Evolutionary conservation across 2,113 vertebrate species (phyloP), one percentile per base, ranked within the genome.

Genomic region (Cottus gobio): DNA sequence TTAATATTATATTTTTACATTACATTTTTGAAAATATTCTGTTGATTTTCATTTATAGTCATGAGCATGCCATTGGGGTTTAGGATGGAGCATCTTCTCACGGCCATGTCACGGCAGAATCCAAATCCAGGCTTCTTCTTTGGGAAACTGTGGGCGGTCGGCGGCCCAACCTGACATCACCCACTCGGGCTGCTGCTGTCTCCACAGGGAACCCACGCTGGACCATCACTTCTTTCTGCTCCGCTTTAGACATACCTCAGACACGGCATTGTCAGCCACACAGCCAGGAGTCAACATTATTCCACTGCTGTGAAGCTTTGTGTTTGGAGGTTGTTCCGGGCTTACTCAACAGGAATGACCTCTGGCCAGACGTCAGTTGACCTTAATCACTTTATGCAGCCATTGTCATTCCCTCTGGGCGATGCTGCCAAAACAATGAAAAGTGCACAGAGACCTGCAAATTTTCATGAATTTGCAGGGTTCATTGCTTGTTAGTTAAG

Each of bases 401-500:
- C 61, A 7, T 37, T 34, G 76, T 57, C 66, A 37, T 77, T 83
- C 62, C 87, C 85, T 71, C 61, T n/a, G 69, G 69, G 85, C 77
- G 50, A 65, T 58, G 42, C 84, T 81, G 84, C 76, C 78, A 83
- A 87, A 88, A 85, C 31, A 84, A 83, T 82, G 54, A 63, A 73
- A 73, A 62, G 28, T 26, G 22, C 65, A 60, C 57, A 31, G 39
- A 71, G 54, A 67, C 56, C 70, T 39, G 71, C 50, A 79, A 78
- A 85, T 81, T 71, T 82, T 37, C 36, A 70, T 74, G 71, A 75
- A 84, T 89, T 85, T 89, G 61, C 69, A 83, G 72, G 83, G 54
- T 75, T 83, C 79, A 71, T 76, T 87, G 79, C 69, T 64, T 78
- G 62, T 89, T 86, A 83, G 79, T 86, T 87, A 83, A 63, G 72